phyloP scores from a whole-genome alignment of 2,888 invertebrate species.

The Antitype chi region DNA sequence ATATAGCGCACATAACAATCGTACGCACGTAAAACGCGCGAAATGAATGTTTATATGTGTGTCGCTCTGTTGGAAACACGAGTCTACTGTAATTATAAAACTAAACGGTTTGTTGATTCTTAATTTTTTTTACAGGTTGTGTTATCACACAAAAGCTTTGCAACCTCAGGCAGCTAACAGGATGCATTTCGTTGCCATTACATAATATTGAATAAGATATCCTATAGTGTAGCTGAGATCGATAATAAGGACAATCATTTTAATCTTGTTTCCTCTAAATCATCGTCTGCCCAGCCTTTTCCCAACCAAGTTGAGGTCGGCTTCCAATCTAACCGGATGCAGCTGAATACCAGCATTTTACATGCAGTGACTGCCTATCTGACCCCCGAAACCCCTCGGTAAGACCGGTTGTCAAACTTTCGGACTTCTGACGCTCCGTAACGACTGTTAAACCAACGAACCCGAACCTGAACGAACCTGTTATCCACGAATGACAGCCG shows the following conservation, averaged over 20 bases:
- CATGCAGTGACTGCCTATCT: too few relatives aligned
- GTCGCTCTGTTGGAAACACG: constrained; percentile 10
- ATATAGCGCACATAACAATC: constrained; percentile 43
- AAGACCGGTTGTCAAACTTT: too few relatives aligned
- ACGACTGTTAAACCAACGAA: too few relatives aligned
- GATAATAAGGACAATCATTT: too few relatives aligned
- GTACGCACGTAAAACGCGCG: constrained; percentile 29
- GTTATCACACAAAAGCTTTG: background rate
- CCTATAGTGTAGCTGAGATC: too few relatives aligned
- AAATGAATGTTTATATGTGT: constrained; percentile 40
- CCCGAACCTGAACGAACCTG: too few relatives aligned
- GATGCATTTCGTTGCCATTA: background rate
- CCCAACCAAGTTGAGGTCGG: background rate
- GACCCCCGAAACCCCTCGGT: too few relatives aligned
- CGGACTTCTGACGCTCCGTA: too few relatives aligned
- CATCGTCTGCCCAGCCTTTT: background rate
- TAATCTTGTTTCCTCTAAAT: background rate
- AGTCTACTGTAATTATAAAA: constrained; percentile 32
- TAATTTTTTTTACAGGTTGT: constrained; percentile 5
- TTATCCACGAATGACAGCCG: too few relatives aligned
- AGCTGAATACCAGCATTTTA: too few relatives aligned
- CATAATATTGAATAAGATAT: too few relatives aligned
- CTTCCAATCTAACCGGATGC: background rate
- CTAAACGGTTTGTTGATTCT: constrained; percentile 9
- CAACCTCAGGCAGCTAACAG: background rate